These are phyloP conservation scores for Lordiphosa andalusiaca DNA, from an alignment of 2,888 invertebrate species.

Conservation along the genomic window DNA sequence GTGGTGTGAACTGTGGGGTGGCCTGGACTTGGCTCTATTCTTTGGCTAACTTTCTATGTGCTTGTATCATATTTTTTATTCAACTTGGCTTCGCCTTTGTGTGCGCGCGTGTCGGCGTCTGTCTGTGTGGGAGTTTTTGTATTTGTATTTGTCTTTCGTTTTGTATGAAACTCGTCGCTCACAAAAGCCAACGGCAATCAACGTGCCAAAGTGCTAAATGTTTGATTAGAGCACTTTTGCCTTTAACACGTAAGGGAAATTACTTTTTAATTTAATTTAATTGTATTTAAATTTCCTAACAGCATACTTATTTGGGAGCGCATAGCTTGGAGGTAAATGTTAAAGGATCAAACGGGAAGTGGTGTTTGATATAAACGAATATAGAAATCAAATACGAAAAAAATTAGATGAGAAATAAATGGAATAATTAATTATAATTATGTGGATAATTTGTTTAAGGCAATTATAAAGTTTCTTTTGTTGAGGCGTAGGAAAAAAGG, in stretches of 20 bases:
- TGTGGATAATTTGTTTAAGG: too few species aligned
- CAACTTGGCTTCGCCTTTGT: constrained; percentile 12
- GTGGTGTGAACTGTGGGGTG: constrained; percentile 35
- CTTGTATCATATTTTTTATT: constrained; percentile 15
- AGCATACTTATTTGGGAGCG: constrained; percentile 3
- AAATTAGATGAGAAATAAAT: too few species aligned
- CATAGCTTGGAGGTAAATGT: background rate
- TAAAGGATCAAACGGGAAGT: constrained; percentile 2
- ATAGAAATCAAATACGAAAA: background rate
- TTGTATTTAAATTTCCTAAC: constrained; percentile 10
- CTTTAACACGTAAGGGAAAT: constrained; percentile 34
- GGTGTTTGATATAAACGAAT: constrained; percentile 1
- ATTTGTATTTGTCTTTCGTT: constrained; percentile 44
- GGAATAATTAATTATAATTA: too few species aligned
- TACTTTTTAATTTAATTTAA: constrained; percentile 26
- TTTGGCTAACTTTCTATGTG: constrained; percentile 13
- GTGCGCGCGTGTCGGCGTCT: constrained; percentile 16
- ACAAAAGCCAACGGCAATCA: constrained; percentile 30
- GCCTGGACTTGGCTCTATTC: constrained; percentile 12
- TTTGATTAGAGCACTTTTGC: constrained; percentile 40
- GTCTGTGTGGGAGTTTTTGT: constrained; percentile 17
- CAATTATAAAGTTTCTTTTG: too few species aligned
- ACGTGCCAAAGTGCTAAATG: constrained; percentile 40
- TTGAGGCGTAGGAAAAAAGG: too few species aligned
- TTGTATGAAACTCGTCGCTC: constrained; percentile 51